Percentiles rank a stretch among this genome's conserved stretches.
Evolutionary conservation across 1,140 invertebrate species (phyloP).

Genomic region (Eriocheir sinensis): DNA sequence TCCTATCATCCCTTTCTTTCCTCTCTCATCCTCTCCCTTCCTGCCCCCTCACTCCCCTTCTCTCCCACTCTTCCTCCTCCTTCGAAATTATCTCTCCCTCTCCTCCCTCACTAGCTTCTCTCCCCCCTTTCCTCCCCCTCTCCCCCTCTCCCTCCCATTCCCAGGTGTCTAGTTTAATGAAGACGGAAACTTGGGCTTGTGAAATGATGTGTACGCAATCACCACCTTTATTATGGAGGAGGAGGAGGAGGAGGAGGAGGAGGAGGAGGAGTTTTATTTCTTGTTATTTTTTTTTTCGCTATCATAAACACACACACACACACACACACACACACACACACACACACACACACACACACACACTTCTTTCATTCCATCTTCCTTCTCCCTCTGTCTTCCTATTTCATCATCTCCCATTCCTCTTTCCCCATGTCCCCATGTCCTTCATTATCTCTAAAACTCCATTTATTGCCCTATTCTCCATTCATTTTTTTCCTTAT

Average conservation of each 20-base stretch:
- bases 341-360: no score
- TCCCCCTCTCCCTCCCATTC: background rate
- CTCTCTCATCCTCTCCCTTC: background rate
- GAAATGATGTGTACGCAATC: background rate
- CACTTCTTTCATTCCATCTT: no score
- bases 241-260: background rate
- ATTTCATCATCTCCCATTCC: no score
- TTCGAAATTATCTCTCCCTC: no score
- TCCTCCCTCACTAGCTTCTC: background rate
- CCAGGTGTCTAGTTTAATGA: background rate
- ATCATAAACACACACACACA: no score
- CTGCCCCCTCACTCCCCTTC: background rate
- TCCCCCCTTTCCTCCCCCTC: background rate
- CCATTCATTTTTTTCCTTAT: no score
- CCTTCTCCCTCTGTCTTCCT: no score
- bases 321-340: no score
- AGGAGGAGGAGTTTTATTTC: background rate
- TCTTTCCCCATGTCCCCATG: no score
- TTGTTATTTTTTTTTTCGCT: background rate
- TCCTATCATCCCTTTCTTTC: background rate
- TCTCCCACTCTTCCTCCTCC: no score
- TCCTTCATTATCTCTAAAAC: no score
- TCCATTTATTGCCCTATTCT: no score
- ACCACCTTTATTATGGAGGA: background rate
- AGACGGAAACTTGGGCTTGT: background rate